A percentile compares a stretch with the other conserved stretches of the same genome.
Conservation (phyloP, 1,140 invertebrate genomes). For the Euwallacea fornicatus region DNA sequence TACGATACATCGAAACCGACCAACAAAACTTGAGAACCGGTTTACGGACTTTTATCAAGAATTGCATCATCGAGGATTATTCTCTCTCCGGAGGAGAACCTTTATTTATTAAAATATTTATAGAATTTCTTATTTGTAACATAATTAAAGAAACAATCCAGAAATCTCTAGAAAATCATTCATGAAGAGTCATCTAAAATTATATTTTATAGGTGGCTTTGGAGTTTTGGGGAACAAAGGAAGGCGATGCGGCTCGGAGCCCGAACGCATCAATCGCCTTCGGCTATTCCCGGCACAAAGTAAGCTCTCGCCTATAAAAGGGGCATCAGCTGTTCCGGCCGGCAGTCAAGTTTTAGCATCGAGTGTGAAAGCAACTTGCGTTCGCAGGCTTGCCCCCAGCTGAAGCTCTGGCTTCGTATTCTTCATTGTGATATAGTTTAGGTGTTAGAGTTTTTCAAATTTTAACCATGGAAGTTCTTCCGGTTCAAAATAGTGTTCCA, state of each 20-base stretch:
- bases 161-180: too few species aligned
- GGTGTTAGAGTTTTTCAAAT: slow-evolving; percentile 39
- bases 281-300: slow-evolving; percentile 33
- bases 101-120: too few species aligned
- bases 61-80: slow-evolving; percentile 24
- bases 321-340: slow-evolving; percentile 20
- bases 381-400: slow-evolving; percentile 3
- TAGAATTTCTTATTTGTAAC: too few species aligned
- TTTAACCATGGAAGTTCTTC: slow-evolving; percentile 44
- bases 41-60: slow-evolving; percentile 35
- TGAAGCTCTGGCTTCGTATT: slow-evolving; percentile 33
- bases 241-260: slow-evolving; percentile 16
- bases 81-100: too few species aligned
- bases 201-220: too few species aligned
- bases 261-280: neutral
- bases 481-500: slow-evolving; percentile 34
- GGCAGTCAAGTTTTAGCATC: slow-evolving; percentile 27
- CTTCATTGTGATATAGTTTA: slow-evolving; percentile 46
- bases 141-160: too few species aligned
- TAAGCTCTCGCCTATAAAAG: slow-evolving; percentile 35
- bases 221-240: slow-evolving; percentile 22
- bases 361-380: slow-evolving; percentile 20
- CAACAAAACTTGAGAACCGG: slow-evolving; percentile 22
- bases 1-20: slow-evolving; percentile 27
- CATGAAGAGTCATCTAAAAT: too few species aligned